phyloP scores from a whole-genome alignment of 1,140 invertebrate genomes.

The Neodiprion virginianus region DNA sequence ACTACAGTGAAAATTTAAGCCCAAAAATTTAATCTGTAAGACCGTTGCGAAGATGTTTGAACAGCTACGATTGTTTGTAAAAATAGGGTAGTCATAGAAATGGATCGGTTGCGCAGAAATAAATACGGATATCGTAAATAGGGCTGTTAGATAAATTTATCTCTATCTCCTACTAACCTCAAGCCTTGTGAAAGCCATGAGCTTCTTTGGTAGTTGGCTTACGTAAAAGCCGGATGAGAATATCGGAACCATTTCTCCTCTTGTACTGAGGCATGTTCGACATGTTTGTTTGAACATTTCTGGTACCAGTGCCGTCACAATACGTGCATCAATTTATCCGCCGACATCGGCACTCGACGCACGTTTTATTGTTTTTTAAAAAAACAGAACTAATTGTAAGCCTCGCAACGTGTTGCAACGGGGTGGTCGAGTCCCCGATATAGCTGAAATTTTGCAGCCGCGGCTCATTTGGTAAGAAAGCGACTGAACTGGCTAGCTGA shows the following conservation, averaged over 20 bases:
- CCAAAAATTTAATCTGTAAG: neutral
- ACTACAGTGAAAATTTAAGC: neutral
- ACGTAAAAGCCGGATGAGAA: slow-evolving; percentile 28
- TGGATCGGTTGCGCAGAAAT: neutral
- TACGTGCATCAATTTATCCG: neutral
- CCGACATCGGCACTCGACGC: no score
- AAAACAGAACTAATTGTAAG: no score
- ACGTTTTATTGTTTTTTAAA: no score
- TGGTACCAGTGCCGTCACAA: neutral
- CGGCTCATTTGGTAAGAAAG: no score
- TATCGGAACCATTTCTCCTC: slow-evolving; percentile 26
- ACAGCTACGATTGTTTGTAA: neutral
- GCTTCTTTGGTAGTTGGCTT: slow-evolving; percentile 25
- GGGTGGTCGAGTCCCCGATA: no score
- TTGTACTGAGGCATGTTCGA: slow-evolving; percentile 26
- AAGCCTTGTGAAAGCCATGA: slow-evolving; percentile 23
- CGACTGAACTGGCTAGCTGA: no score
- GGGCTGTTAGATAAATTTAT: neutral
- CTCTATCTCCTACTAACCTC: slow-evolving; percentile 23
- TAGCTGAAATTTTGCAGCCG: no score
- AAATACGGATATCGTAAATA: neutral
- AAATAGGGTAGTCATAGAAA: neutral
- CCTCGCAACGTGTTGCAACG: no score
- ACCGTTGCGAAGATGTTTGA: neutral
- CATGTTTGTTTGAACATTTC: slow-evolving; percentile 13